phyloP scores from a whole-genome alignment of 2,888 invertebrate species.

The Parnassius orleans region DNA sequence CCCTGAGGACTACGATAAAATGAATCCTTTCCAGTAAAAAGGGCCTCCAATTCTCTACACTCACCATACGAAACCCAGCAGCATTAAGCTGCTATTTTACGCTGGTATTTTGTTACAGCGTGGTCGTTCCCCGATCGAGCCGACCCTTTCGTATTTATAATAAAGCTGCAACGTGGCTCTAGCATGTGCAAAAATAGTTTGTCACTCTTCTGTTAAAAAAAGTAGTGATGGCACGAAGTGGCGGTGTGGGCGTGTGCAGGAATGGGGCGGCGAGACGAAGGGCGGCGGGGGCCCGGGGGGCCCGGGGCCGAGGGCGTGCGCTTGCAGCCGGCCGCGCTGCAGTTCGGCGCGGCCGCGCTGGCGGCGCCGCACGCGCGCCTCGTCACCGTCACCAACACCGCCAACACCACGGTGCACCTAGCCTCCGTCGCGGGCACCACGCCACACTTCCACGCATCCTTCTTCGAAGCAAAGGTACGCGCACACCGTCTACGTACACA shows the following conservation, averaged over 20 bases:
- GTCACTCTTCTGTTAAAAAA: no score
- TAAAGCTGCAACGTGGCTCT: no score
- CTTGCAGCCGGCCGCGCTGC: slow-evolving; percentile 73
- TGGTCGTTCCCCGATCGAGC: no score
- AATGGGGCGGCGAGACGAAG: slow-evolving; percentile 47
- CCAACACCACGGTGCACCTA: slow-evolving; percentile 94
- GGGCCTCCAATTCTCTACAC: no score
- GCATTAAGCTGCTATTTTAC: no score
- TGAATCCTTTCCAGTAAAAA: no score
- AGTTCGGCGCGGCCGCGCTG: slow-evolving; percentile 85
- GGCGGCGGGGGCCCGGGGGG: slow-evolving; percentile 31
- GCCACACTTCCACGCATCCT: slow-evolving; percentile 97
- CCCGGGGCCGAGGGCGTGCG: slow-evolving; percentile 48
- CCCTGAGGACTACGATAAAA: no score
- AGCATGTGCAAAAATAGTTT: no score
- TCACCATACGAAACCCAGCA: no score
- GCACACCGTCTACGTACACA: slow-evolving; percentile 85
- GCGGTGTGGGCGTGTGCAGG: slow-evolving; percentile 39
- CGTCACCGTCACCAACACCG: slow-evolving; percentile 93
- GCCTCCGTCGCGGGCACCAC: slow-evolving; percentile 97
- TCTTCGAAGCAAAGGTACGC: slow-evolving; percentile 95
- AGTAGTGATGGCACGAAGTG: no score
- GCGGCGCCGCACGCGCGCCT: slow-evolving; percentile 92
- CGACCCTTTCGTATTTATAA: no score
- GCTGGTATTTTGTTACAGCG: no score